Evolutionary conservation across 2,113 vertebrate genomes (phyloP).

Genomic region (Lagopus muta): DNA sequence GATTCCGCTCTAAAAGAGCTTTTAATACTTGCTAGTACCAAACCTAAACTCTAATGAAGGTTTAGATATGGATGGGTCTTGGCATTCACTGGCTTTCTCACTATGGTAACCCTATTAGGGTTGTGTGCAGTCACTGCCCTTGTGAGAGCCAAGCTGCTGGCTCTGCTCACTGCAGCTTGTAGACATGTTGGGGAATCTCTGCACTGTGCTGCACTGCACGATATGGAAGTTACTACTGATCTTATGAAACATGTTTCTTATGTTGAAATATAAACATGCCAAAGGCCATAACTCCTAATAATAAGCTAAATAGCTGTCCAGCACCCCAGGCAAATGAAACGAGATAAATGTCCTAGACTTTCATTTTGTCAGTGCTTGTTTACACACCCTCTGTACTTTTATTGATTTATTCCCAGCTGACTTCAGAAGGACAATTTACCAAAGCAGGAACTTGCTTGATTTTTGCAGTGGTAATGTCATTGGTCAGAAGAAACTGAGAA

Average conservation of each 20-base stretch:
- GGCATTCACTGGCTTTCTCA: rapidly evolving
- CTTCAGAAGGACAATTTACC: not conserved
- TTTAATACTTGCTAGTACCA: not conserved
- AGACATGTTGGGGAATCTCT: not conserved
- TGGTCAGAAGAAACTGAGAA: not conserved
- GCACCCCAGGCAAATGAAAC: not conserved
- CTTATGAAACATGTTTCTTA: not conserved
- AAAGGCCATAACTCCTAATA: rapidly evolving
- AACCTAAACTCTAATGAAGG: not conserved
- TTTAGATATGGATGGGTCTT: not conserved
- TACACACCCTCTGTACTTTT: rapidly evolving
- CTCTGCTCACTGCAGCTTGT: not conserved
- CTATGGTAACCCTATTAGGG: not conserved
- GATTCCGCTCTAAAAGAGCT: not conserved
- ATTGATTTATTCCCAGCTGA: not conserved
- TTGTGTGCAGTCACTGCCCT: not conserved
- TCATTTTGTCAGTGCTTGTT: not conserved
- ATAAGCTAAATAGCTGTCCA: not conserved
- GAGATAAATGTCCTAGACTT: not conserved
- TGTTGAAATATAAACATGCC: not conserved
- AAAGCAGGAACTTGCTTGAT: not conserved
- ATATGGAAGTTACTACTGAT: not conserved
- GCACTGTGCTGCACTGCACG: too few relatives aligned
- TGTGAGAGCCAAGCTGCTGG: not conserved
- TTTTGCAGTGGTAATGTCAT: not conserved